phyloP scores from a whole-genome alignment of 2,113 vertebrate species.

The Mobula hypostoma region DNA sequence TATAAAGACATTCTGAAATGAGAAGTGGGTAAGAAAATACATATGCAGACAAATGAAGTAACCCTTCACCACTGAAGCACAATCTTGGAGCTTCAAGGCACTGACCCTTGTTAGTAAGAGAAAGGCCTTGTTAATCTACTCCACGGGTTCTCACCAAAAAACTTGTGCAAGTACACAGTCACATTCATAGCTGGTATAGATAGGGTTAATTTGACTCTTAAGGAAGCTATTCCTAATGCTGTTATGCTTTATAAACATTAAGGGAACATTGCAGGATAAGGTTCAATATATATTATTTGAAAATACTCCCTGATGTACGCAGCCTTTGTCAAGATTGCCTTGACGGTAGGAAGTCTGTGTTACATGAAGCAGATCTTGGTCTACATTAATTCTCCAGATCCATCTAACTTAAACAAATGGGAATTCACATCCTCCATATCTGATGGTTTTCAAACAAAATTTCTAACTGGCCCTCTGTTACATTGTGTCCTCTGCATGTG shows the following conservation, averaged over 20 bases:
- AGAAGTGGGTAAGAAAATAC: background rate
- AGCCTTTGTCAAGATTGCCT: constrained; percentile 9
- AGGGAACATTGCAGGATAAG: background rate
- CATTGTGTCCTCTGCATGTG: background rate
- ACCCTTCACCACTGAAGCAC: background rate
- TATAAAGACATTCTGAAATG: background rate
- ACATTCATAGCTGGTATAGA: background rate
- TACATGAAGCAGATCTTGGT: background rate
- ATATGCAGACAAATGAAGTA: background rate
- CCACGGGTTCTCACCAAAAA: background rate
- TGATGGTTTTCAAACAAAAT: background rate
- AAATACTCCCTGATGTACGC: constrained; percentile 23
- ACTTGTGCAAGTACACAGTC: background rate
- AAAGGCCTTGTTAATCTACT: background rate
- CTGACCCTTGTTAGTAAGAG: background rate
- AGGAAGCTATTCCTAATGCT: background rate
- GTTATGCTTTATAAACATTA: constrained; percentile 1
- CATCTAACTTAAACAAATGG: constrained; percentile 24
- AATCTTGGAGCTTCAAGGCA: background rate
- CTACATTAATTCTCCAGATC: constrained; percentile 17
- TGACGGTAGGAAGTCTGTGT: constrained; percentile 16
- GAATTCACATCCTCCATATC: constrained; percentile 10
- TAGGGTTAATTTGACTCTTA: background rate
- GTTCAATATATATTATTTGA: constrained; percentile 26
- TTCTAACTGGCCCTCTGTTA: background rate